Evolutionary conservation across 2,888 invertebrate species (phyloP).

Genomic region (Acrocyrtus sp.): DNA sequence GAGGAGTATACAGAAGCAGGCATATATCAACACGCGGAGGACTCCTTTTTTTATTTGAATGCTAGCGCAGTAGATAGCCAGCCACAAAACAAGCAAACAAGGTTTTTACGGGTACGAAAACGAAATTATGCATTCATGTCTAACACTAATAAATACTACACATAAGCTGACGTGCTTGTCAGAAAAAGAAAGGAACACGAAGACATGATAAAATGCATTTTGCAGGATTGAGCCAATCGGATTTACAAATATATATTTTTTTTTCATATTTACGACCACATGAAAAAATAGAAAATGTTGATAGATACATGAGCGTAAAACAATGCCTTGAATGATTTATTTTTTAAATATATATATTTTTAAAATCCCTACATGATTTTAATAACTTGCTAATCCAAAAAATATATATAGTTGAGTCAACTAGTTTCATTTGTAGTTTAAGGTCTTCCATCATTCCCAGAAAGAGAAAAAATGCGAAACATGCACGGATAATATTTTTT

Average conservation of each 20-base stretch:
- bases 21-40: not conserved
- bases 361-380: no score
- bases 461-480: no score
- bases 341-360: no score
- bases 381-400: no score
- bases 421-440: no score
- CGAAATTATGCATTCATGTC: not conserved
- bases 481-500: no score
- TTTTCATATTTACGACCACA: not conserved
- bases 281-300: slow-evolving; percentile 15
- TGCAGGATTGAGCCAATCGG: not conserved
- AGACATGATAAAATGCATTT: not conserved
- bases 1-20: slow-evolving; percentile 11
- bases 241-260: not conserved
- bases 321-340: no score
- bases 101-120: not conserved
- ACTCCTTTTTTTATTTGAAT: not conserved
- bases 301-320: no score
- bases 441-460: no score
- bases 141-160: not conserved
- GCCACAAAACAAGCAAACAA: no score
- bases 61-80: not conserved
- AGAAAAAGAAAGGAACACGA: not conserved
- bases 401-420: no score
- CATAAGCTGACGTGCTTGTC: not conserved